phyloP scores from a whole-genome alignment of 2,888 invertebrate genomes.

The Nycteola revayana region DNA sequence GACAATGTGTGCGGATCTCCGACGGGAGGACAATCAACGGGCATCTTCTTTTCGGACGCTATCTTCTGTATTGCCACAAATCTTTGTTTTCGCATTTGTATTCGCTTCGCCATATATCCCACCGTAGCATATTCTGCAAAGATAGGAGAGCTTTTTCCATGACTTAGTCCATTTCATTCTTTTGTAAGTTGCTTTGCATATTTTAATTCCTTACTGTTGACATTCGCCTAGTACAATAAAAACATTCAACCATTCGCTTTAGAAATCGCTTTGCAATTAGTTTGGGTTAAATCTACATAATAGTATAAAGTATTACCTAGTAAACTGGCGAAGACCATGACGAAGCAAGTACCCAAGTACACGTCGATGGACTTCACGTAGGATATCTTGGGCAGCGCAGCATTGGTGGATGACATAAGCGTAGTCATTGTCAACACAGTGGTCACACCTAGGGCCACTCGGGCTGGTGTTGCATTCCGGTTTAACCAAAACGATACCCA shows the following conservation, averaged over 20 bases:
- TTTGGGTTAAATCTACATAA: conserved; percentile 15
- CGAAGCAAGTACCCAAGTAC: conserved; percentile 98
- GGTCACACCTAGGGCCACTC: conserved; percentile 96
- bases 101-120: conserved; percentile 98
- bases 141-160: conserved; percentile 38
- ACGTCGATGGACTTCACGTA: conserved; percentile 99
- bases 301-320: conserved; percentile 85
- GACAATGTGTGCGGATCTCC: conserved; percentile 86
- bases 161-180: conserved; percentile 13
- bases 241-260: conserved; percentile 13
- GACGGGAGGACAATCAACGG: conserved; percentile 88
- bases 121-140: conserved; percentile 97
- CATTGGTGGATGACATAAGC: conserved; percentile 97
- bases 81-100: conserved; percentile 97
- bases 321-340: conserved; percentile 99
- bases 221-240: conserved; percentile 16
- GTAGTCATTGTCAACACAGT: conserved; percentile 99
- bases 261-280: conserved; percentile 24
- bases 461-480: conserved; percentile 96
- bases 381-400: conserved; percentile 98
- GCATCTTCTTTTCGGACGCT: conserved; percentile 93
- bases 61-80: conserved; percentile 95
- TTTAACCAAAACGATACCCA: conserved; percentile 99
- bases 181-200: background rate
- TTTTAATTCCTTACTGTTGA: conserved; percentile 7